Base-by-base conservation (phyloP, 53 echinoderm and acorn worm genomes). In the Astropecten irregularis region DNA sequence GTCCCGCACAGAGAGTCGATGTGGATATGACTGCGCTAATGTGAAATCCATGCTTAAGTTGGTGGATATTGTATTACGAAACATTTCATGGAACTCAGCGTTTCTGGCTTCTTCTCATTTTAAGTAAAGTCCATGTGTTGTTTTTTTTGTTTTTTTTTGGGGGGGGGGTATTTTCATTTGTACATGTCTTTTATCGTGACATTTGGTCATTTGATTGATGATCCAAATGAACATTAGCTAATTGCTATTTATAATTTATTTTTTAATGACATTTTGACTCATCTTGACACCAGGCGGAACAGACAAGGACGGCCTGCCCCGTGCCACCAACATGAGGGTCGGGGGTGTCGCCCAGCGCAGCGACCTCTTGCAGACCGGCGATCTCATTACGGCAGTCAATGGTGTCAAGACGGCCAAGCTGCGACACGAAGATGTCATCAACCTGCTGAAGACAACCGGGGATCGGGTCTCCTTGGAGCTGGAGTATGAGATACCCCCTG, bases 311-410 rank as follows among this genome's bases (percentile, higher is more conserved):
- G 90, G 99, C 68, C 58, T 85, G 13, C 94, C 94, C 1, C 59
- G 99, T 69, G 94, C 92, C 32, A 92, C 94, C 30, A 97, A 94
- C 85, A 92, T 97, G 99, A 86, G 99, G 33, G 89, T 92, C 18
- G 94, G 99, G 8, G 99, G 94, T 40, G 84, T 97, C 52, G 99
- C 99, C 53, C 99, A 97, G 61, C 89, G 94, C 26, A 94, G 94
- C 46, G 99, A 97, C 68, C 84, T 91, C 2, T 67, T 90, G 26
- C 88, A 85, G 83, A 83, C 39, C 0, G 90, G 94, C 15, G 99
- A 97, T 42, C 88, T 92, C 69, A 95, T 97, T 76, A 93, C 88
- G 11, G 89, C 94, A 5, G 94, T 97, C 62, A 92, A 90, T 42
- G 89, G 86, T 46, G 84, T 92, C 28, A 92, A 93, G 84, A 95